A percentile compares a stretch with the other conserved stretches of the same genome.
Evolutionary conservation across 23 tunicate genomes (phyloP).

Genomic region (Ciona savignyi): DNA sequence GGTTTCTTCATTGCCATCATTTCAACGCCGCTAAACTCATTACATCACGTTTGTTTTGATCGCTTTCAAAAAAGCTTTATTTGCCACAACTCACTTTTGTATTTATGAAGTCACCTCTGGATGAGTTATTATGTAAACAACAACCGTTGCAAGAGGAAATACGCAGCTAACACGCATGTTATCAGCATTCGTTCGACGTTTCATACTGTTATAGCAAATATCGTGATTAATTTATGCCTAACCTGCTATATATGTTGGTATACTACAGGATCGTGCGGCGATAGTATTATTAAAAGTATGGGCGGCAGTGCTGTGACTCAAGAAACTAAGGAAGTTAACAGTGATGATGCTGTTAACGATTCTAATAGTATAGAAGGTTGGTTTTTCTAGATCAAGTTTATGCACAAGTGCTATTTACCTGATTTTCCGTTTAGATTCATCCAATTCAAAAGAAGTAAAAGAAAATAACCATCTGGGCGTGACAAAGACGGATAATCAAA

Average conservation of each 20-base stretch:
- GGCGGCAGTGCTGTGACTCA: slow-evolving; percentile 1
- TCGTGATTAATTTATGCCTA: neutral
- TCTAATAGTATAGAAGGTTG: neutral
- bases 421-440: no score
- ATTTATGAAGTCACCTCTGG: no score
- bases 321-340: neutral
- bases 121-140: no score
- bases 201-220: neutral
- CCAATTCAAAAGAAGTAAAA: no score
- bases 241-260: neutral
- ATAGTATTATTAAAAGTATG: slow-evolving; percentile 12
- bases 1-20: neutral
- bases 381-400: neutral
- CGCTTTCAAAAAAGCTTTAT: neutral
- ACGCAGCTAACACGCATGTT: neutral
- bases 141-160: no score
- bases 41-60: no score
- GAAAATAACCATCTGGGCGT: neutral
- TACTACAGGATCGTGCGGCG: slow-evolving; percentile 6
- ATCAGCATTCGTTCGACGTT: neutral
- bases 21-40: no score
- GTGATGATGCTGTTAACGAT: neutral
- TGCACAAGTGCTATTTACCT: no score
- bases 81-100: neutral
- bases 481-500: neutral